Percentiles rank a stretch among this genome's conserved stretches.
Evolutionary conservation across 2,797 vertebrate species (phyloP).

Genomic region (Sebastes flavidus): DNA sequence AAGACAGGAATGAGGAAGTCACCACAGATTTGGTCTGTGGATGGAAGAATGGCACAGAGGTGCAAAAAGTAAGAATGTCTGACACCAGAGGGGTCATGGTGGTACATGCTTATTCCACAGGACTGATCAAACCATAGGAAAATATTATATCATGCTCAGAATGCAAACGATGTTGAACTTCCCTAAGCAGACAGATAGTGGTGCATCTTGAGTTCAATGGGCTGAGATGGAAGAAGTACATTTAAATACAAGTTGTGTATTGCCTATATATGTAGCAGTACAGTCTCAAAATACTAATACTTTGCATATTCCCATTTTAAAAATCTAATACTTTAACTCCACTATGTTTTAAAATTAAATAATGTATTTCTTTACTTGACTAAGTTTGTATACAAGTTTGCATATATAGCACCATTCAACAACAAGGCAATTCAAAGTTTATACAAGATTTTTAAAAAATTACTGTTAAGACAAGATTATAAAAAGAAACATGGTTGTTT

Average conservation of each 20-base stretch:
- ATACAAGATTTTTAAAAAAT: no score
- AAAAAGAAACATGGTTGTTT: no score
- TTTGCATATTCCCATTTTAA: not conserved
- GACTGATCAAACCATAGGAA: conserved; percentile 58
- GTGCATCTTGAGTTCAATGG: not conserved
- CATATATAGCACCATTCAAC: not conserved
- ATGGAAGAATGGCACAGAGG: conserved; percentile 52
- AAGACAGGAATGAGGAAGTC: conserved; percentile 12
- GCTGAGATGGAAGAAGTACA: not conserved
- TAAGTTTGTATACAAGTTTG: not conserved
- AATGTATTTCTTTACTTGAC: not conserved
- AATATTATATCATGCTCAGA: conserved; percentile 61
- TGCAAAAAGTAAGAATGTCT: conserved; percentile 45
- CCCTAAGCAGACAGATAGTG: not conserved
- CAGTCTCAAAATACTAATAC: not conserved
- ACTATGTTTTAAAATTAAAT: not conserved
- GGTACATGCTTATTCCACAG: conserved; percentile 63
- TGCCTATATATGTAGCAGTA: not conserved
- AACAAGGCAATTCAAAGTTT: not conserved
- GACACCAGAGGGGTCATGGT: conserved; percentile 46
- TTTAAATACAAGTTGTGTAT: not conserved
- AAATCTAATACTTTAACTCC: not conserved
- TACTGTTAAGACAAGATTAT: no score
- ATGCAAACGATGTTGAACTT: conserved; percentile 53
- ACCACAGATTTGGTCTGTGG: conserved; percentile 47